These are phyloP conservation scores for Battus philenor DNA, from an alignment of 1,140 invertebrate genomes.

Conservation along the genomic window DNA sequence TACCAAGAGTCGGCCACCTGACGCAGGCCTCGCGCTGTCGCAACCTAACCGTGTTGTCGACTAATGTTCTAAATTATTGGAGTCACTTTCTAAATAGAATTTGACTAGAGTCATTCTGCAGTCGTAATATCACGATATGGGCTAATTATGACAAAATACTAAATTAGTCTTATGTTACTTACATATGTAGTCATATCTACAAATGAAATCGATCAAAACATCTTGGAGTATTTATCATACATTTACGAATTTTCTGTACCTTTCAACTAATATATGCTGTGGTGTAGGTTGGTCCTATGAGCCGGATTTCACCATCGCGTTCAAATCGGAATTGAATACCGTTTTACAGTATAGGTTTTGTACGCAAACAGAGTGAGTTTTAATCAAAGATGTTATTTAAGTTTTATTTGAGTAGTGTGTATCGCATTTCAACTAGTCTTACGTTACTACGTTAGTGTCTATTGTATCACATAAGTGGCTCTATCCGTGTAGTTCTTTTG, in stretches of 20 bases:
- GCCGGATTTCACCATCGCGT: conserved; percentile 49
- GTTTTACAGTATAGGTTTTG: conserved; percentile 52
- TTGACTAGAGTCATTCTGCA: no score
- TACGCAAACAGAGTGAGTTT: conserved; percentile 64
- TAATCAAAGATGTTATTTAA: conserved; percentile 74
- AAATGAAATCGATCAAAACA: no score
- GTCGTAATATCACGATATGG: no score
- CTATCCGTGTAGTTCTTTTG: conserved; percentile 59
- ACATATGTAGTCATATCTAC: no score
- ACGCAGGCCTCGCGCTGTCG: conserved; percentile 45
- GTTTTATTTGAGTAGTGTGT: conserved; percentile 69
- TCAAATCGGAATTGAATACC: conserved; percentile 61
- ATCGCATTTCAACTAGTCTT: conserved; percentile 75
- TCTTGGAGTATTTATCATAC: no score
- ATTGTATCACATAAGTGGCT: conserved; percentile 56
- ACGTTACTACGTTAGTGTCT: conserved; percentile 65
- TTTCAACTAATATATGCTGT: no score
- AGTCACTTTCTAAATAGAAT: no score
- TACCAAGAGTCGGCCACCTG: conserved; percentile 82
- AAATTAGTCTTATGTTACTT: no score
- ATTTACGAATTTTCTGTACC: no score
- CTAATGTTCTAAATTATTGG: no score
- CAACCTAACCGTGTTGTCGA: not conserved
- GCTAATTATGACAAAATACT: no score
- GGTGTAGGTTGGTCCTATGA: conserved; percentile 35